These are phyloP conservation scores for Diabrotica balteata DNA, from an alignment of 2,888 invertebrate species.

Conservation along the genomic window DNA sequence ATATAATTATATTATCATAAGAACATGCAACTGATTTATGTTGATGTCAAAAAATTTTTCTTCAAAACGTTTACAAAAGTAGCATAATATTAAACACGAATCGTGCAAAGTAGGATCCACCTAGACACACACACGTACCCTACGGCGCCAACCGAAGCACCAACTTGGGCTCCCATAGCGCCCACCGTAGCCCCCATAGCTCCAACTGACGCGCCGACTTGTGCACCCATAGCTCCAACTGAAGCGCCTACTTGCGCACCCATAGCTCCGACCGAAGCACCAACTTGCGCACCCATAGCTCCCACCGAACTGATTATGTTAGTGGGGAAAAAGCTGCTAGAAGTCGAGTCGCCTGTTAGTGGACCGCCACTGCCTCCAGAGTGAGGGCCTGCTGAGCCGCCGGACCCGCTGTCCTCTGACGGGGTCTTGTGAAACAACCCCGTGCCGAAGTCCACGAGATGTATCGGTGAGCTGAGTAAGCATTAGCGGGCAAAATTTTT, in stretches of 20 bases:
- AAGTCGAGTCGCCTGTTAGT: slow-evolving; percentile 54
- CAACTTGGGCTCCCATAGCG: slow-evolving; percentile 52
- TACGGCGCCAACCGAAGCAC: slow-evolving; percentile 53
- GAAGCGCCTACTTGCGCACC: slow-evolving; percentile 54
- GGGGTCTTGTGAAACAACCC: slow-evolving; percentile 92
- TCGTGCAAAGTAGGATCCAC: slow-evolving; percentile 34
- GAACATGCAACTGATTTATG: too few species aligned
- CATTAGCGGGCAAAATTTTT: slow-evolving; percentile 9
- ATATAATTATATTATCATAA: too few species aligned
- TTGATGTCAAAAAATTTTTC: not conserved
- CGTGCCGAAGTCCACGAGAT: slow-evolving; percentile 95
- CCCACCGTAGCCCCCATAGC: slow-evolving; percentile 54
- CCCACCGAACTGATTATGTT: slow-evolving; percentile 59
- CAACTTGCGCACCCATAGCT: slow-evolving; percentile 56
- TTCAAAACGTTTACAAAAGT: slow-evolving; percentile 8
- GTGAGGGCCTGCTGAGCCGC: slow-evolving; percentile 62
- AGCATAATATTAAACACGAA: slow-evolving; percentile 12
- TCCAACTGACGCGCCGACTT: slow-evolving; percentile 54
- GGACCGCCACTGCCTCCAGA: slow-evolving; percentile 66
- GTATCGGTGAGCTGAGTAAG: slow-evolving; percentile 80
- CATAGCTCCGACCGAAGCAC: slow-evolving; percentile 51
- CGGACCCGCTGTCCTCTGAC: slow-evolving; percentile 87
- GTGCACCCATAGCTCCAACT: slow-evolving; percentile 53
- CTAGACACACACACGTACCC: slow-evolving; percentile 53
- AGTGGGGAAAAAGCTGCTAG: slow-evolving; percentile 58